A percentile compares a stretch with the other conserved stretches of the same genome.
These are phyloP conservation scores for Arrhopalites spinosus DNA, from an alignment of 2,888 invertebrate genomes.

Conservation along the genomic window DNA sequence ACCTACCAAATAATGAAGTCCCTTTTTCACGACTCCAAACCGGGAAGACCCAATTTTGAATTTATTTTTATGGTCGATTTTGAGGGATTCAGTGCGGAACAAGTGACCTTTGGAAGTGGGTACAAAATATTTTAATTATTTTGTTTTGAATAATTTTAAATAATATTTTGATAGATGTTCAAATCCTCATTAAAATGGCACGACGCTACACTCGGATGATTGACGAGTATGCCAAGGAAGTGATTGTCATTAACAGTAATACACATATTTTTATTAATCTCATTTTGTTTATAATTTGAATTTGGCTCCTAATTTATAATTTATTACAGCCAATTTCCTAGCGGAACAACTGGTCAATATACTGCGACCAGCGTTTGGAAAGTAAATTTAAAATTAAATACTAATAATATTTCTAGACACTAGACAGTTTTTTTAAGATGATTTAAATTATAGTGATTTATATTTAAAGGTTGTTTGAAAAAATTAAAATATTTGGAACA, in stretches of 20 bases:
- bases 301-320: not conserved
- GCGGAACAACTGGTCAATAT: not conserved
- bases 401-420: too few species aligned
- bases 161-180: not conserved
- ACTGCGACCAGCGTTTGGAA: not conserved
- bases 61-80: not conserved
- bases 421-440: too few species aligned
- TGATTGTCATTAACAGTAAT: not conserved
- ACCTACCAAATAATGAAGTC: not conserved
- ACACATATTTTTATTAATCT: not conserved
- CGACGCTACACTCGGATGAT: not conserved
- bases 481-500: not conserved
- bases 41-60: not conserved
- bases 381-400: not conserved
- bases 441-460: not conserved
- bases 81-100: not conserved
- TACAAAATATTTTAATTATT: not conserved
- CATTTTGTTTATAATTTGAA: not conserved
- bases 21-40: not conserved
- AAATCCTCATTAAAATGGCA: not conserved
- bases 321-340: not conserved
- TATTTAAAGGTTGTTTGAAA: not conserved
- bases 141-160: not conserved
- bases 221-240: not conserved
- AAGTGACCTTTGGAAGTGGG: not conserved